phyloP scores from a whole-genome alignment of 2,888 invertebrate species.

The Pseudanteris insignis region DNA sequence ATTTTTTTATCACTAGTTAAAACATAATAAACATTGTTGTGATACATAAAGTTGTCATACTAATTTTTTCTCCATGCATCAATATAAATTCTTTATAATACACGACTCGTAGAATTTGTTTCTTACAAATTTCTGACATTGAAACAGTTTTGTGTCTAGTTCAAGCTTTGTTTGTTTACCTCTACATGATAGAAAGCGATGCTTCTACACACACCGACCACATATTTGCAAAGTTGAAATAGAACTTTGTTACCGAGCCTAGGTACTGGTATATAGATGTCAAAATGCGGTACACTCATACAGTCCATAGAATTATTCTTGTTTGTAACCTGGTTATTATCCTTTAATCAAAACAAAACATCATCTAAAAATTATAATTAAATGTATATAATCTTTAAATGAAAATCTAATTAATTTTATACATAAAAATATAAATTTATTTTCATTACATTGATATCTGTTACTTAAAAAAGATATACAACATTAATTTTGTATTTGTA shows the following conservation, averaged over 20 bases:
- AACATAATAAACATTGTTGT: too few relatives aligned
- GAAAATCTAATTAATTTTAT: neutral
- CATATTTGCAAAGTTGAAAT: conserved; percentile 40
- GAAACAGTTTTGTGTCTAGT: conserved; percentile 38
- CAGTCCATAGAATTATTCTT: conserved; percentile 34
- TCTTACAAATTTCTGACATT: conserved; percentile 29
- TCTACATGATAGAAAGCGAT: conserved; percentile 32
- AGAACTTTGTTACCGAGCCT: conserved; percentile 32
- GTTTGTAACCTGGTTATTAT: conserved; percentile 31
- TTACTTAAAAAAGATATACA: too few relatives aligned
- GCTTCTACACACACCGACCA: conserved; percentile 41
- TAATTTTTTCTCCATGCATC: neutral
- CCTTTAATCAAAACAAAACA: too few relatives aligned
- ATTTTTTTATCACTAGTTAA: too few relatives aligned
- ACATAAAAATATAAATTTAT: neutral
- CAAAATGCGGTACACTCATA: conserved; percentile 29
- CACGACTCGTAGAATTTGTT: conserved; percentile 21
- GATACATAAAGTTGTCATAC: too few relatives aligned
- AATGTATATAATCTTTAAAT: too few relatives aligned
- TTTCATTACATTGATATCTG: too few relatives aligned
- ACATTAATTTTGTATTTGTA: too few relatives aligned
- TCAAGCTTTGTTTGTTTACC: conserved; percentile 34
- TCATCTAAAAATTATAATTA: too few relatives aligned
- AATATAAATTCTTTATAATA: too few relatives aligned
- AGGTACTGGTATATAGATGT: conserved; percentile 39